Base-by-base conservation (phyloP, 2,888 invertebrate genomes). In the Meliscaeva auricollis region DNA sequence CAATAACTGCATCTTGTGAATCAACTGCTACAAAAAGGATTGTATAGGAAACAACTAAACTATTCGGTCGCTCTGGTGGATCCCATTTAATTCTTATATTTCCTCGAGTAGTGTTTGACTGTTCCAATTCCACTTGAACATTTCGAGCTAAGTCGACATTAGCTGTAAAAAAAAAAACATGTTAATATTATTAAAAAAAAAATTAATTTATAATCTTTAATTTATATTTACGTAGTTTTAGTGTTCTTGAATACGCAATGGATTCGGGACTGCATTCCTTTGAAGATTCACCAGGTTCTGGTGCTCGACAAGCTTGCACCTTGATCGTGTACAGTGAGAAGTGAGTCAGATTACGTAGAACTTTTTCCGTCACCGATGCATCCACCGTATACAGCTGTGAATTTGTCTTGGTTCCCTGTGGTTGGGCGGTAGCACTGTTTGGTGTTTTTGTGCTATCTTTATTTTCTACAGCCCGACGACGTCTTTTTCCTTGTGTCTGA, bases 41-140 rank as follows among this genome's bases (percentile, higher is more conserved):
- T 85, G 95, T 94, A 92, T 98, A 99, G 0, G 96, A 95, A 50
- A 97, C 94, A 56, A 98, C 95, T 79, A 96, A 94, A 1, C 99
- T 98, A 91, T 99, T 99, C 0, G 99, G 98, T 85, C 95, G 93
- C 22, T 90, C 88, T 0, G 99, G 98, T 88, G 96, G 95, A 2
- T 94, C 93, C 99, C 99, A 99, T 30, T 93, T 93, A 3, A 97
- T 92, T 58, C 94, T 94, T 13, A 96, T 94, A 88, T 93, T 94
- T 0, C 94, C 94, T 20, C 92, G 88, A 0, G 94, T 93, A 84
- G 94, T 93, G 13, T 92, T 92, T 0, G 89, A 89, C 7, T 83
- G 85, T 66, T 89, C 90, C n/a, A 89, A 41, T 0, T 69, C 89
- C 0, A 93, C 93, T 1, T 90, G 91, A 20, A 95, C 91, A 79